phyloP scores from a whole-genome alignment of 92 coral and sea anemone species.

The Zoanthus sansibaricus region DNA sequence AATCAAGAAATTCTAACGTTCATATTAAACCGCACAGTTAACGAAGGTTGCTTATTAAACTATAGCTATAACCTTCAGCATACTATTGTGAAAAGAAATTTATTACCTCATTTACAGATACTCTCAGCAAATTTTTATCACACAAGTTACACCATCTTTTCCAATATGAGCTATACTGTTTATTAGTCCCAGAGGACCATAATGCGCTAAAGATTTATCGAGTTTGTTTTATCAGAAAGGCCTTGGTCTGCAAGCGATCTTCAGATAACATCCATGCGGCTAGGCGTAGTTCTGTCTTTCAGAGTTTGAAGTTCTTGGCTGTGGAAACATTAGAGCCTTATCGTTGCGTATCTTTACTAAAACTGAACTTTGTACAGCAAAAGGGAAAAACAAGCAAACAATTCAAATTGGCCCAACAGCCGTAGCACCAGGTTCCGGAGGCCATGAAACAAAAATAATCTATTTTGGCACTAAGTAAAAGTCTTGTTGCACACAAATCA shows the following conservation, averaged over 20 bases:
- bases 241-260: background rate
- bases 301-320: background rate
- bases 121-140: too few species aligned
- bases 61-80: too few species aligned
- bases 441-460: constrained; percentile 66
- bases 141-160: too few species aligned
- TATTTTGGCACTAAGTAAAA: constrained; percentile 39
- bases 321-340: constrained; percentile 49
- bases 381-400: constrained; percentile 70
- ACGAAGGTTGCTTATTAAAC: too few species aligned
- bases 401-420: constrained; percentile 63
- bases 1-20: too few species aligned
- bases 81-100: too few species aligned
- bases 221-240: background rate
- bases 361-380: constrained; percentile 61
- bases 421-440: constrained; percentile 61
- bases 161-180: too few species aligned
- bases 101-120: too few species aligned
- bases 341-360: constrained; percentile 43
- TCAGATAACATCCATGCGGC: background rate
- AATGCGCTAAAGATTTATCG: background rate
- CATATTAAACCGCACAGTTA: too few species aligned
- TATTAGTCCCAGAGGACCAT: background rate
- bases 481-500: constrained; percentile 68
- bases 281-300: background rate